phyloP scores from a whole-genome alignment of 2,113 vertebrate genomes.

The Tympanuchus pallidicinctus region DNA sequence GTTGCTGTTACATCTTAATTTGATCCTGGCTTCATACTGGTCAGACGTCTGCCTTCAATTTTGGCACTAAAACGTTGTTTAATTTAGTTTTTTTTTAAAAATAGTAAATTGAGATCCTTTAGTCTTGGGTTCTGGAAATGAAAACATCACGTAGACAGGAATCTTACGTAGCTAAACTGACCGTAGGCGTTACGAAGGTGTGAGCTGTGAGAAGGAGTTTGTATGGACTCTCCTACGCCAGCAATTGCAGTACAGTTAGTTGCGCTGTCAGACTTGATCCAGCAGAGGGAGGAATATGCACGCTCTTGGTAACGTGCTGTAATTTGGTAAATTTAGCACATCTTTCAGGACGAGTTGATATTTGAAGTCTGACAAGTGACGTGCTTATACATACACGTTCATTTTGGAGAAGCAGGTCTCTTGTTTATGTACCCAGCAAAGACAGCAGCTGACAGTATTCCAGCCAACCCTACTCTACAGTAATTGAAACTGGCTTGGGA shows the following conservation, averaged over 20 bases:
- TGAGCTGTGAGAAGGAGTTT: background rate
- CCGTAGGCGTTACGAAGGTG: background rate
- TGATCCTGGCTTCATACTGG: background rate
- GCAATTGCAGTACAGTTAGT: background rate
- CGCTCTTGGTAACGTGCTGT: background rate
- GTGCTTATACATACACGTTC: background rate
- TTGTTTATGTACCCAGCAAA: background rate
- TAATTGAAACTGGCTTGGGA: background rate
- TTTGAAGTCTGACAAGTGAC: background rate
- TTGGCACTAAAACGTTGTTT: background rate
- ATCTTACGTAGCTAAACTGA: background rate
- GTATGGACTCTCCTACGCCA: background rate
- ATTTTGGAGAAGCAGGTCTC: background rate
- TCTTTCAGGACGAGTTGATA: background rate
- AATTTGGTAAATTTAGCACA: background rate
- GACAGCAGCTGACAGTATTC: background rate
- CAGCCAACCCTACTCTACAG: background rate
- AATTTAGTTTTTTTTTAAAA: background rate
- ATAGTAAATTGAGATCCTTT: background rate
- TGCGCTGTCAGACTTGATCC: background rate
- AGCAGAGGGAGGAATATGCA: conserved; percentile 50
- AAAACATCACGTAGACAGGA: background rate
- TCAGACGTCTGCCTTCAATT: background rate
- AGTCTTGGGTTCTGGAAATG: background rate
- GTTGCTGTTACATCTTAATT: background rate